Percentiles rank a stretch among this genome's conserved stretches.
These are phyloP conservation scores for Achatina immaculata DNA, from an alignment of 1,140 invertebrate species.

Conservation along the genomic window DNA sequence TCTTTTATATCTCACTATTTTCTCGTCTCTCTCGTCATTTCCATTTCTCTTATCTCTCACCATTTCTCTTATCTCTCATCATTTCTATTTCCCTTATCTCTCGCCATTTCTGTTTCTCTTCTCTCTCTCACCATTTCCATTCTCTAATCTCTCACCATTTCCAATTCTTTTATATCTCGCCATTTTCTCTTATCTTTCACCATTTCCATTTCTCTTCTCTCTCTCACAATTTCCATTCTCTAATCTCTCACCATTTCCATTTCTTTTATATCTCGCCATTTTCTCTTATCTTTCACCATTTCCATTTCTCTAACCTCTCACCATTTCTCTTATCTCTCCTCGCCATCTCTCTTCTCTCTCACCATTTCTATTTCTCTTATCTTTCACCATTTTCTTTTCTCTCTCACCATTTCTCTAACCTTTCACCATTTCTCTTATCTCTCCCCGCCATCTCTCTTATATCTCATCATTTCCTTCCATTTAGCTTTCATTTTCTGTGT, in stretches of 20 bases:
- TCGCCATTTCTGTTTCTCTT: too few relatives aligned
- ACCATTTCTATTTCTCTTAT: too few relatives aligned
- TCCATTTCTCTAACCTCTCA: not conserved
- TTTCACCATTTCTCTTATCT: not conserved
- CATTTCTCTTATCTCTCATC: too few relatives aligned
- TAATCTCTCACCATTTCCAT: not conserved
- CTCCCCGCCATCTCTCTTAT: not conserved
- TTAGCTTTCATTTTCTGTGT: too few relatives aligned
- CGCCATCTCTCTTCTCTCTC: too few relatives aligned
- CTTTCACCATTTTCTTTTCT: not conserved
- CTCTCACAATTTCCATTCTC: too few relatives aligned
- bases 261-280: not conserved
- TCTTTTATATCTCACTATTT: too few relatives aligned
- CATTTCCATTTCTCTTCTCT: not conserved
- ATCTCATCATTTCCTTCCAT: not conserved
- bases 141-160: too few relatives aligned
- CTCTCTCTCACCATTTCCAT: too few relatives aligned
- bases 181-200: conserved; percentile 2
- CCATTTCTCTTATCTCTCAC: too few relatives aligned
- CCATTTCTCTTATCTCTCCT: not conserved
- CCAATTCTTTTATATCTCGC: not conserved
- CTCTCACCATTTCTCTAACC: not conserved
- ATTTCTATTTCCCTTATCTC: too few relatives aligned
- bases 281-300: not conserved
- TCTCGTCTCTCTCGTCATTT: too few relatives aligned